Percentiles rank a stretch among this genome's conserved stretches.
Evolutionary conservation across 2,797 vertebrate species (phyloP).

Genomic region (Heteromormyrus szaboi): DNA sequence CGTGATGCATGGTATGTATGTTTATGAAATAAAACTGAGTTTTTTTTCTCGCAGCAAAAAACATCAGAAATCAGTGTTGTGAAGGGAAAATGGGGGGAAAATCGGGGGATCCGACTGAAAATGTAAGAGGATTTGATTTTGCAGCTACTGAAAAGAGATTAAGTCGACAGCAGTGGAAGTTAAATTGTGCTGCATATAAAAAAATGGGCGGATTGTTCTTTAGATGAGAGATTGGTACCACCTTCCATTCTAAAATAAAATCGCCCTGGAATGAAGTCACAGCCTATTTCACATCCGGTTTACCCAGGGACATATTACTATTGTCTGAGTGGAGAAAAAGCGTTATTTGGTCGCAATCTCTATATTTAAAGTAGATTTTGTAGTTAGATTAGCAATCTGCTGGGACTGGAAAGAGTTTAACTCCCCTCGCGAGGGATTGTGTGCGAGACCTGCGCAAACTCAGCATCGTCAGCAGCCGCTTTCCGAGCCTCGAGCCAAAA

Average conservation of each 20-base stretch:
- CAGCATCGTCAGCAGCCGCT: slow-evolving; percentile 65
- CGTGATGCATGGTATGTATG: background rate
- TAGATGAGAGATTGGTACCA: slow-evolving; percentile 77
- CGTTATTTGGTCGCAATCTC: slow-evolving; percentile 59
- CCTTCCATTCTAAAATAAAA: slow-evolving; percentile 83
- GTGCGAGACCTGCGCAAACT: slow-evolving; percentile 69
- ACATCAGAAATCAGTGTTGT: slow-evolving; percentile 45
- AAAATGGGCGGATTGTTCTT: slow-evolving; percentile 83
- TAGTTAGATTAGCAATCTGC: slow-evolving; percentile 47
- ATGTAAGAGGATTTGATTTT: slow-evolving; percentile 77
- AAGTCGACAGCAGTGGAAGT: slow-evolving; percentile 79
- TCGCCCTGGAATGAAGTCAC: slow-evolving; percentile 77
- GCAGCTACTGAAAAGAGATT: slow-evolving; percentile 74
- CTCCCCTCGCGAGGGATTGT: slow-evolving; percentile 70
- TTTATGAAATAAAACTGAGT: background rate
- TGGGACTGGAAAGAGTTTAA: slow-evolving; percentile 72
- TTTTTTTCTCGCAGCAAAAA: slow-evolving; percentile 15
- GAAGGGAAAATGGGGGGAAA: slow-evolving; percentile 26
- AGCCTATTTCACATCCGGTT: slow-evolving; percentile 79
- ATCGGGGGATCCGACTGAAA: slow-evolving; percentile 49
- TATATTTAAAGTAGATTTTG: slow-evolving; percentile 51
- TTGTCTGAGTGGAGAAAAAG: slow-evolving; percentile 60
- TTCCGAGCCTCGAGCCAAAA: slow-evolving; percentile 63
- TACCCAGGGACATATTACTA: slow-evolving; percentile 71
- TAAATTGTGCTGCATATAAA: slow-evolving; percentile 87